A percentile compares a stretch with the other conserved stretches of the same genome.
Conservation (phyloP, 2,888 invertebrate species). For the Dynastes maya region DNA sequence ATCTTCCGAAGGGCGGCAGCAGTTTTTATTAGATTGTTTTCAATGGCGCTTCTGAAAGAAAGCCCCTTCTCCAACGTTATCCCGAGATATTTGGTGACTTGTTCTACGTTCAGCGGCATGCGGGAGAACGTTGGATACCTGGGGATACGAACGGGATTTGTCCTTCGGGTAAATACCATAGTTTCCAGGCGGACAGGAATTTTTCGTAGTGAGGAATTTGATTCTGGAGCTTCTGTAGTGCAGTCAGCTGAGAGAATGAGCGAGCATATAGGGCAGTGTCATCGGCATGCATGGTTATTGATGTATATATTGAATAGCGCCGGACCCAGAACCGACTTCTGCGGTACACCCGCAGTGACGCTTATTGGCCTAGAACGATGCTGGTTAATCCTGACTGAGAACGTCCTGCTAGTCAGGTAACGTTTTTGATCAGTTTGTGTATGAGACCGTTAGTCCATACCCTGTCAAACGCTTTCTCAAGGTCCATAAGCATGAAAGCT, state of each 20-base stretch:
- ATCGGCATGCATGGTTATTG: not conserved
- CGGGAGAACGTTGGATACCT: not conserved
- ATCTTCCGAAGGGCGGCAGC: not conserved
- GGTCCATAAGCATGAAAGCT: constrained; percentile 61
- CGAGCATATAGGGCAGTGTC: not conserved
- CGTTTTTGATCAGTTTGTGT: constrained; percentile 56
- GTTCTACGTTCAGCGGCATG: not conserved
- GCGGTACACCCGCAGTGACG: not conserved
- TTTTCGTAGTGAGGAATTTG: not conserved
- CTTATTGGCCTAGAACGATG: not conserved
- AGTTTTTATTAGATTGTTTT: not conserved
- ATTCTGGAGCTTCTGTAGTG: not conserved
- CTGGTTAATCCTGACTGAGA: constrained; percentile 56
- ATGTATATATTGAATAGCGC: not conserved
- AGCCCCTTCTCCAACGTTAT: not conserved
- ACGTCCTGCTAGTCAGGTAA: constrained; percentile 56
- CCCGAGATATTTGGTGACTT: not conserved
- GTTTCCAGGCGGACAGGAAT: not conserved
- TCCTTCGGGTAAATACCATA: not conserved
- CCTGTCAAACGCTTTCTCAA: constrained; percentile 63
- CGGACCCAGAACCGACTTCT: not conserved
- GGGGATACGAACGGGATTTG: not conserved
- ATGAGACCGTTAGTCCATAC: constrained; percentile 63
- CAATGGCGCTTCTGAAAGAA: not conserved
- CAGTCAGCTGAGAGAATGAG: not conserved